Base-by-base conservation (phyloP, 2,113 vertebrate genomes). In the Canis aureus region DNA sequence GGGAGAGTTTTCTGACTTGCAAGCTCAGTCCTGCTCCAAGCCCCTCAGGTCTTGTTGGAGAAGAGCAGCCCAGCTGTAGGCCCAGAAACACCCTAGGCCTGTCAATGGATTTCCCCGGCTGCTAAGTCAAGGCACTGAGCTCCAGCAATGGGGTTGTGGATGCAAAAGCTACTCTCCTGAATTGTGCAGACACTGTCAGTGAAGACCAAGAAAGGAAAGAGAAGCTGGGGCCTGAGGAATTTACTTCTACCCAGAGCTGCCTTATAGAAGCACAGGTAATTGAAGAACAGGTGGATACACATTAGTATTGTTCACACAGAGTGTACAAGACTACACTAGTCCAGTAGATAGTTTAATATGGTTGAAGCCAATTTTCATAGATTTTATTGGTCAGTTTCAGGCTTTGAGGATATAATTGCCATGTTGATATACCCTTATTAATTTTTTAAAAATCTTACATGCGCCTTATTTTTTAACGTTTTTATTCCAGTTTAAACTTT, bases 301-400 rank as follows among this genome's bases (percentile, higher is more conserved):
- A 1, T 27, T 15, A 19, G 35, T 2, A 17, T 12, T 84, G 66
- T 57, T 91, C 55, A 35, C 2, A 17, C 49, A 57, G 85, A 79
- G 49, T 1, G 0, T n/a, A 62, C 7, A 82, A 69, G 80, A 74
- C 87, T 96, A 32, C 59, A 78, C 94, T 97, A 93, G 64, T 93
- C 17, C 96, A 93, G 94, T 59, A 94, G 92, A 96, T 38, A 88
- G 88, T 96, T 97, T 98, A 97, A 97, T 96, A 94, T 71, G 76
- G 62, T 64, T 19, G n/a, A 83, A 97, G 97, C 96, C 97, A 98
- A 98, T 98, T 98, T 97, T 97, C 97, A 98, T 97, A 95, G 96
- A 98, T 97, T 97, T 98, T 98, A 98, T 97, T 97, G 97, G 98
- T 97, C 92, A 83, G 57, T 62, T 97, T 98, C 95, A 97, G 94